Base-by-base conservation (phyloP, 1,140 invertebrate genomes). In the Hypsibius dujardini region DNA sequence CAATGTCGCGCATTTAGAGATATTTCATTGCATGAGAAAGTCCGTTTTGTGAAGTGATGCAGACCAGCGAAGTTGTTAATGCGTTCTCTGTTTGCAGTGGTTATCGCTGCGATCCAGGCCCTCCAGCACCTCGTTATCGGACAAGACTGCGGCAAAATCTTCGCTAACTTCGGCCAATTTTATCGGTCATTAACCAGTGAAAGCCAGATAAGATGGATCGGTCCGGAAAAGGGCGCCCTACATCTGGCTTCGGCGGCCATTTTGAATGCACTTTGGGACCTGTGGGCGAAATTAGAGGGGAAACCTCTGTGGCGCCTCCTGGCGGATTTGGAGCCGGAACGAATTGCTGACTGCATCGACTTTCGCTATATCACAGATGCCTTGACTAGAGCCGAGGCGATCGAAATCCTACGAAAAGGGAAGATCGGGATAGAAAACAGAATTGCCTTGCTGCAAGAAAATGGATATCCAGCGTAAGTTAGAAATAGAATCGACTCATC, bases 271-370 rank as follows among this genome's bases (percentile, higher is more conserved):
- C 77, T 94, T 1, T 95, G 91, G 91, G 92, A 95, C 79, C 79
- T 94, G 46, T 92, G 90, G 90, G 90, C 86, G 1, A 85, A 87
- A 76, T 81, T 88, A 1, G 86, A 90, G 76, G 82, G 84, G 1
- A 93, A 93, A 81, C 90, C 92, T 1, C 76, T 95, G 0, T 94
- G 90, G 90, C 87, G 87, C 77, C 80, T 94, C 0, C 79, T 94
- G 0, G 83, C 82, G 1, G 90, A 94, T 76, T 83, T 94, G 82
- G 83, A 85, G 72, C 90, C 91, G 1, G 88, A 92, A 78, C 76
- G 86, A 78, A 78, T 95, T 12, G 86, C 92, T 1, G 88, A 87
- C 0, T 85, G 85, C 1, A 90, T 95, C 72, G 91, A 95, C 79
- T 94, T 94, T 77, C 84, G 88, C 79, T 87, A 88, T 74, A 85